A percentile compares a stretch with the other conserved stretches of the same genome.
These are phyloP conservation scores for Drosophila nigricruria DNA, from an alignment of 2,888 invertebrate species.

Conservation along the genomic window DNA sequence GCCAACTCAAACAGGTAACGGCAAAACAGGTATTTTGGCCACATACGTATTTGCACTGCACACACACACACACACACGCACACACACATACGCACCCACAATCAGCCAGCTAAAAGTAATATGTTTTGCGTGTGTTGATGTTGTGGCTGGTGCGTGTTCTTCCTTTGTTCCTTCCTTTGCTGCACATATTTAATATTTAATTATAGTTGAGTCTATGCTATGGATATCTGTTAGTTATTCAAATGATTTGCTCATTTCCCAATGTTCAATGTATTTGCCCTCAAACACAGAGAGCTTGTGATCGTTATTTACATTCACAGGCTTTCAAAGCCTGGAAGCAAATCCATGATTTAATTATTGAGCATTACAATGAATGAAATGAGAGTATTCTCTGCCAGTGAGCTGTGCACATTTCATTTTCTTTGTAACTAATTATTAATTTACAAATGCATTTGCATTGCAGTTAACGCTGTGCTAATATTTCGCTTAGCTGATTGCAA, in stretches of 20 bases:
- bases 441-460: slow-evolving; percentile 26
- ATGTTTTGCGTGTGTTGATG: background rate
- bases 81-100: background rate
- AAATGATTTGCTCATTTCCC: slow-evolving; percentile 65
- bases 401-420: slow-evolving; percentile 32
- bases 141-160: background rate
- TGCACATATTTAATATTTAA: slow-evolving; percentile 67
- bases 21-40: slow-evolving; percentile 46
- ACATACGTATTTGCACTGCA: slow-evolving; percentile 38
- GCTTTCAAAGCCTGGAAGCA: slow-evolving; percentile 5
- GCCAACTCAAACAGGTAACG: slow-evolving; percentile 53
- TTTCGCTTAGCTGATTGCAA: slow-evolving; percentile 46
- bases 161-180: slow-evolving; percentile 46
- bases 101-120: slow-evolving; percentile 13
- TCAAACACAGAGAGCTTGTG: slow-evolving; percentile 38
- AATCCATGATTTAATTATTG: slow-evolving; percentile 56
- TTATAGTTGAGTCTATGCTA: slow-evolving; percentile 24
- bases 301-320: slow-evolving; percentile 52
- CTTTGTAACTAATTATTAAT: slow-evolving; percentile 45
- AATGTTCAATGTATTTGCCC: slow-evolving; percentile 56
- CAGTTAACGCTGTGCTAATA: slow-evolving; percentile 38
- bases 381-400: slow-evolving; percentile 29
- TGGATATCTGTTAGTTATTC: slow-evolving; percentile 55
- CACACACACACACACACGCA: slow-evolving; percentile 5
- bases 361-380: slow-evolving; percentile 17